Percentiles rank a stretch among this genome's conserved stretches.
These are phyloP conservation scores for Rhinatrema bivittatum DNA, from an alignment of 2,797 vertebrate genomes.

Conservation along the genomic window DNA sequence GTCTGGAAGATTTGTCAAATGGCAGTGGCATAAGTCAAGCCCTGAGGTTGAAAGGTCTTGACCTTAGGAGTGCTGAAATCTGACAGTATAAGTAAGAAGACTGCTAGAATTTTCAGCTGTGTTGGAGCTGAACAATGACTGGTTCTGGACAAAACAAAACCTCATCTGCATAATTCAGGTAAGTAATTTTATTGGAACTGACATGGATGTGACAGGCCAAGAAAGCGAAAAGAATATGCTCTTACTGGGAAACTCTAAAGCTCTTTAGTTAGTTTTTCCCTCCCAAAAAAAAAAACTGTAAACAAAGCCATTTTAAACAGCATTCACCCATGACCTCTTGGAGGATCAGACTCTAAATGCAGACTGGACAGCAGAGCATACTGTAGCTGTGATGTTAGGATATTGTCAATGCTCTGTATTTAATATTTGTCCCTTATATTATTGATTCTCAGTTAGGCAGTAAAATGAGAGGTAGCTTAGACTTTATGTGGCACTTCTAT, in stretches of 20 bases:
- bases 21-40: slow-evolving; percentile 96
- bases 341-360: slow-evolving; percentile 46
- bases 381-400: too few relatives aligned
- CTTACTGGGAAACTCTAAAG: slow-evolving; percentile 69
- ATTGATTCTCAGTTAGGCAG: not conserved
- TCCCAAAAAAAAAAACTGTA: slow-evolving; percentile 87
- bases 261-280: slow-evolving; percentile 70
- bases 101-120: slow-evolving; percentile 73
- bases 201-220: slow-evolving; percentile 91
- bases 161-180: slow-evolving; percentile 98
- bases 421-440: slow-evolving; percentile 6
- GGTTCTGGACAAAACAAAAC: slow-evolving; percentile 74
- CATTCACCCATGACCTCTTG: slow-evolving; percentile 59
- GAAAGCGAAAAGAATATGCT: slow-evolving; percentile 64
- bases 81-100: slow-evolving; percentile 67
- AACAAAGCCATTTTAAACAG: slow-evolving; percentile 87
- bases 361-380: slow-evolving; percentile 27
- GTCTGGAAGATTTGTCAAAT: slow-evolving; percentile 87
- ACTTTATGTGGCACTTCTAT: not conserved
- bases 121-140: slow-evolving; percentile 85
- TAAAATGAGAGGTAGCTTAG: not conserved
- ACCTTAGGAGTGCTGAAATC: slow-evolving; percentile 85
- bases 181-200: slow-evolving; percentile 93
- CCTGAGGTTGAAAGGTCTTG: slow-evolving; percentile 96
- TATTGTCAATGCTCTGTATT: slow-evolving; percentile 25